phyloP scores from a whole-genome alignment of 2,888 invertebrate genomes.

The Eurytoma adleriae region DNA sequence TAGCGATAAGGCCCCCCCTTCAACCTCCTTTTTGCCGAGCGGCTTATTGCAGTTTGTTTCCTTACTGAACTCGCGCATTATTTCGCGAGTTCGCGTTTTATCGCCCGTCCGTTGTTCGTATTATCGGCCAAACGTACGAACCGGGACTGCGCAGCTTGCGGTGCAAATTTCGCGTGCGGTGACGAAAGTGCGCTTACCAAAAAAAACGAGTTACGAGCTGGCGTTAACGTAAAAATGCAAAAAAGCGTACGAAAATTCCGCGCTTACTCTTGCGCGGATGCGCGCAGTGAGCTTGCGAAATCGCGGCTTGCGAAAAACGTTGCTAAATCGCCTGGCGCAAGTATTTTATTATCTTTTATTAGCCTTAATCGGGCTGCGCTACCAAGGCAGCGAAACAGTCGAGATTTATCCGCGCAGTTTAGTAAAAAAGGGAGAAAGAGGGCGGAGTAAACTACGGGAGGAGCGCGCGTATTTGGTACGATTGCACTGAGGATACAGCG shows the following conservation, averaged over 20 bases:
- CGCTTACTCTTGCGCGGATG: neutral
- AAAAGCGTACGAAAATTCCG: neutral
- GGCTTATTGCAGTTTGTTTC: too few species aligned
- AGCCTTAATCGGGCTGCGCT: conserved; percentile 7
- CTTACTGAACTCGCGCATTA: too few species aligned
- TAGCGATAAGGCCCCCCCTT: conserved; percentile 21
- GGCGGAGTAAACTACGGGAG: too few species aligned
- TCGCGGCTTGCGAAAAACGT: conserved; percentile 23
- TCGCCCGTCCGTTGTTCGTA: too few species aligned
- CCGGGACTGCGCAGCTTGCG: too few species aligned
- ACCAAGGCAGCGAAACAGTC: conserved; percentile 23
- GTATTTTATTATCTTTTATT: conserved; percentile 41
- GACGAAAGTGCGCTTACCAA: too few species aligned
- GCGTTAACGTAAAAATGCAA: too few species aligned
- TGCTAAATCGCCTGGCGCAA: neutral
- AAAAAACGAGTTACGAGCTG: too few species aligned
- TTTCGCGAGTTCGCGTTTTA: too few species aligned
- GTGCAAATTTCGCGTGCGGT: too few species aligned
- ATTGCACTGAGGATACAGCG: neutral
- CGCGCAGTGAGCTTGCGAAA: neutral
- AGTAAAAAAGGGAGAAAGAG: neutral
- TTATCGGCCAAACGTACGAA: too few species aligned
- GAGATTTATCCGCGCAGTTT: conserved; percentile 33
- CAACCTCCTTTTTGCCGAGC: neutral
- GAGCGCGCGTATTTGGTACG: too few species aligned